Conservation (phyloP, 2,888 invertebrate species). For the Rotaria macrura region DNA sequence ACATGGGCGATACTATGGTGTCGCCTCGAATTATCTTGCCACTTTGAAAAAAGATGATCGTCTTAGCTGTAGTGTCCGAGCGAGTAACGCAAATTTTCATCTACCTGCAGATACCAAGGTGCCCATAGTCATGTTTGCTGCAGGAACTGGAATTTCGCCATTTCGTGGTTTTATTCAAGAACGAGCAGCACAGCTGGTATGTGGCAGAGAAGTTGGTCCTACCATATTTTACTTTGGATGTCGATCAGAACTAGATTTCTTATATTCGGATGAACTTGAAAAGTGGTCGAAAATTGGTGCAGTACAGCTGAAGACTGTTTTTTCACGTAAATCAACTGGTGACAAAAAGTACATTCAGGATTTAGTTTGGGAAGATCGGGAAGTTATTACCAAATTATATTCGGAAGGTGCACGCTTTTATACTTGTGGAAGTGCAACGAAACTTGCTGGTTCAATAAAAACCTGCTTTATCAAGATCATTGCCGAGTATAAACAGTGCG, state of each 20-base stretch:
- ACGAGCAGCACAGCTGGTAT: not conserved
- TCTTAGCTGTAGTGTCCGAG: not conserved
- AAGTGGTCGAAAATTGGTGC: not conserved
- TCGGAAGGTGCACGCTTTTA: not conserved
- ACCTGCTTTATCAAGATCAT: not conserved
- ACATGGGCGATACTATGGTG: not conserved
- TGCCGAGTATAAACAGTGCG: not conserved
- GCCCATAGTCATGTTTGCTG: not conserved
- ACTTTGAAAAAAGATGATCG: not conserved
- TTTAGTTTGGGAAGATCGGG: constrained; percentile 1
- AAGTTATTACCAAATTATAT: not conserved
- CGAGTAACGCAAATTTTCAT: not conserved
- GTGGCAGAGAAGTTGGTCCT: not conserved
- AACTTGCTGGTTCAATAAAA: not conserved
- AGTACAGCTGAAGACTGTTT: not conserved
- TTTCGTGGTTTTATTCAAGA: not conserved
- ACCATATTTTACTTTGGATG: not conserved
- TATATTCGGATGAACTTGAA: not conserved
- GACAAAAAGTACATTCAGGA: not conserved
- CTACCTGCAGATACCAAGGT: not conserved
- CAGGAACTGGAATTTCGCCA: not conserved
- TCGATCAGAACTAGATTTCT: not conserved
- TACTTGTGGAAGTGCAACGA: not conserved
- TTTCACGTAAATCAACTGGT: not conserved
- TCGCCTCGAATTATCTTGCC: not conserved